A percentile compares a stretch with the other conserved stretches of the same genome.
Evolutionary conservation across 2,888 invertebrate genomes (phyloP).

Genomic region (Orthosia gracilis): DNA sequence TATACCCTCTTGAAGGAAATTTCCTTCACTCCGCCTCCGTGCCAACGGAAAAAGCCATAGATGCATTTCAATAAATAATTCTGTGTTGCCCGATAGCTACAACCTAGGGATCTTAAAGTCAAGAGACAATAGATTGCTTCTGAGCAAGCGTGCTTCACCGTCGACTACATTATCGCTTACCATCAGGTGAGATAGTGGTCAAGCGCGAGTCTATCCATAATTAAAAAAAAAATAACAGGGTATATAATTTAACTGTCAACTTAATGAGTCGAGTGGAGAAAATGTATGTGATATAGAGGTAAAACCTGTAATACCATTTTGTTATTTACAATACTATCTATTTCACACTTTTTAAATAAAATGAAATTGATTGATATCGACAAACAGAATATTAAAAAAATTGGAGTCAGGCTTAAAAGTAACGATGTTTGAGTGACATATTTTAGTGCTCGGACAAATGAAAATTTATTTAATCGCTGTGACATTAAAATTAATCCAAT

Average conservation of each 20-base stretch:
- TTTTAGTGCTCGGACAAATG: conserved; percentile 9
- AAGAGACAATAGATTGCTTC: no score
- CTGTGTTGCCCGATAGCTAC: no score
- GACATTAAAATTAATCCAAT: conserved; percentile 4
- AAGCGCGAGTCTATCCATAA: no score
- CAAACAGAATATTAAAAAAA: background rate
- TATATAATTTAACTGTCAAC: background rate
- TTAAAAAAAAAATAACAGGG: background rate
- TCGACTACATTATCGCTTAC: no score
- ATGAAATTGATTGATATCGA: conserved; percentile 1
- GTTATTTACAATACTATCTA: background rate
- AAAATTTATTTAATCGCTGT: conserved; percentile 15
- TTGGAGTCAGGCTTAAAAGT: background rate
- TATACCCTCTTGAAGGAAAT: background rate
- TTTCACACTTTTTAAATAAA: background rate
- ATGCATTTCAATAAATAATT: background rate
- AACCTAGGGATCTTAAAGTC: no score
- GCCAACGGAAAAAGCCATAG: background rate
- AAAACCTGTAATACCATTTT: no score
- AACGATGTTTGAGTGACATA: background rate
- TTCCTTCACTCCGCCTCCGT: background rate
- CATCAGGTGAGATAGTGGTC: no score
- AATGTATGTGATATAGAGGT: no score
- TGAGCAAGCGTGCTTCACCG: no score
- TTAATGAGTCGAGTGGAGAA: background rate